Conservation (phyloP, 1,140 invertebrate genomes). For the Temnothorax longispinosus region DNA sequence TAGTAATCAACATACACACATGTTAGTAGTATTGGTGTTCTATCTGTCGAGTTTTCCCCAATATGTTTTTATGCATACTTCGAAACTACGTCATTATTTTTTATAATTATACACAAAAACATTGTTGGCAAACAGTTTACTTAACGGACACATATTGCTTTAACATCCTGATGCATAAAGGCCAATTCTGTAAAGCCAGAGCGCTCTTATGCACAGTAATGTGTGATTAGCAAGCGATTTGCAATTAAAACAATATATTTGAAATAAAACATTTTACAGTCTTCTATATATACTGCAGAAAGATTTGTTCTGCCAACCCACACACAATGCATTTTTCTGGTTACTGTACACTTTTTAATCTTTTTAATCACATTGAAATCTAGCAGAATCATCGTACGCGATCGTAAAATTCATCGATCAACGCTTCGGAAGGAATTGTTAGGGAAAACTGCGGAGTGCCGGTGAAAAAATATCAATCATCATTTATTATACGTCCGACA, state of each 20-base stretch:
- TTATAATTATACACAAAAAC: neutral
- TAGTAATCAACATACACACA: neutral
- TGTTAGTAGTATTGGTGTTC: constrained; percentile 10
- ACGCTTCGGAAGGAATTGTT: neutral
- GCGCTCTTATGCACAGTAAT: neutral
- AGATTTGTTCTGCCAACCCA: neutral
- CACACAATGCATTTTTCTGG: neutral
- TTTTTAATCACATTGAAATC: neutral
- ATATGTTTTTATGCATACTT: neutral
- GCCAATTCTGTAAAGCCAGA: neutral
- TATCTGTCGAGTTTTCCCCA: neutral
- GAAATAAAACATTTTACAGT: neutral
- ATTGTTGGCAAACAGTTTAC: neutral
- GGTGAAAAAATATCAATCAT: constrained; percentile 4
- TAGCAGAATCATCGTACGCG: neutral
- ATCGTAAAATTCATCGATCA: neutral
- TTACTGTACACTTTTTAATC: neutral
- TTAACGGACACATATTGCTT: neutral
- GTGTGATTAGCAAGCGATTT: neutral
- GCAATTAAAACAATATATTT: constrained; percentile 1
- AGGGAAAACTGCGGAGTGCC: neutral
- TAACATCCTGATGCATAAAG: neutral
- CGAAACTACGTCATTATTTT: neutral
- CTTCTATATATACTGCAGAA: neutral
- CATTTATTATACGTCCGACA: neutral